phyloP scores from a whole-genome alignment of 2,888 invertebrate species.

The Andrena fulva region DNA sequence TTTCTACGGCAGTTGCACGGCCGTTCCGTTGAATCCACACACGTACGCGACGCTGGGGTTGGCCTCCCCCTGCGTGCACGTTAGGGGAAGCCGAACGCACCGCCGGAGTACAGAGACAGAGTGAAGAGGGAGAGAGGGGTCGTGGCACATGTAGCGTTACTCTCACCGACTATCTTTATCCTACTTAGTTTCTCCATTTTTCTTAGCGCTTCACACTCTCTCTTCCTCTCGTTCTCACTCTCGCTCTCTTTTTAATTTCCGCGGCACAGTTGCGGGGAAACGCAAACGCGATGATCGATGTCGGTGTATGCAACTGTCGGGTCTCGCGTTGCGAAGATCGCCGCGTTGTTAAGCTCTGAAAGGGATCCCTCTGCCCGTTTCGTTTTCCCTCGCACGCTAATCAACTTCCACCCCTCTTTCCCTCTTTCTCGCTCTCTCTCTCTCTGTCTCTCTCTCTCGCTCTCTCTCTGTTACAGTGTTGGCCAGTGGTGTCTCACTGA shows the following conservation, averaged over 20 bases:
- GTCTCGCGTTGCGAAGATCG: slow-evolving; percentile 47
- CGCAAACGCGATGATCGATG: slow-evolving; percentile 76
- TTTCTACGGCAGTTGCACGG: slow-evolving; percentile 53
- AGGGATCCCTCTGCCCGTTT: slow-evolving; percentile 24
- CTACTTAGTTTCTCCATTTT: slow-evolving; percentile 39
- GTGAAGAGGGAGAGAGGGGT: slow-evolving; percentile 24
- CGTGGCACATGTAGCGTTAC: slow-evolving; percentile 36
- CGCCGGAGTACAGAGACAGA: slow-evolving; percentile 37
- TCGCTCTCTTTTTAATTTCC: slow-evolving; percentile 34
- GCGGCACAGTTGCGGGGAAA: slow-evolving; percentile 30
- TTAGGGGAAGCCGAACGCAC: slow-evolving; percentile 43
- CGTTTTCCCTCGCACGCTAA: slow-evolving; percentile 44
- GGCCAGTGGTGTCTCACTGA: slow-evolving; percentile 82
- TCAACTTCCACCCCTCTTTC: slow-evolving; percentile 23
- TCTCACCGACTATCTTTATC: slow-evolving; percentile 46
- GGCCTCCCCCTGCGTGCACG: slow-evolving; percentile 21
- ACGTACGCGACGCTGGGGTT: slow-evolving; percentile 35
- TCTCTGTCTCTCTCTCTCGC: slow-evolving; percentile 77
- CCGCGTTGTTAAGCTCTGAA: slow-evolving; percentile 47
- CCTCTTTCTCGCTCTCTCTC: slow-evolving; percentile 51
- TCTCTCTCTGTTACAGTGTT: slow-evolving; percentile 81
- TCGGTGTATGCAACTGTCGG: slow-evolving; percentile 74
- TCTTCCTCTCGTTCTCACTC: slow-evolving; percentile 10
- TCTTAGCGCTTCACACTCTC: slow-evolving; percentile 32
- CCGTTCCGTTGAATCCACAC: slow-evolving; percentile 46